phyloP scores from a whole-genome alignment of 2,888 invertebrate species.

The Phrixothrix hirtus region DNA sequence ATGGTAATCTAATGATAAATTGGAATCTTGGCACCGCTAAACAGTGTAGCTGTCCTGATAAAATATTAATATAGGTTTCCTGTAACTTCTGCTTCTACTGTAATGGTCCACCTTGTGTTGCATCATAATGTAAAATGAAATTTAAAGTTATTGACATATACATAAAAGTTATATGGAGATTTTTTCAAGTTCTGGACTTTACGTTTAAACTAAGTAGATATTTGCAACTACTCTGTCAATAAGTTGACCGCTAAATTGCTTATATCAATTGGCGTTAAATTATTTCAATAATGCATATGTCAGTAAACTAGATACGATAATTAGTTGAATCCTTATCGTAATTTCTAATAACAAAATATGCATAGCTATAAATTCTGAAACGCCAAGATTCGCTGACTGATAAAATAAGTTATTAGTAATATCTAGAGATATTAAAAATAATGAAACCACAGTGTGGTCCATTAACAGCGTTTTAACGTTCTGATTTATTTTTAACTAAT shows the following conservation, averaged over 20 bases:
- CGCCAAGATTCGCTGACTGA: constrained; percentile 22
- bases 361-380: constrained; percentile 18
- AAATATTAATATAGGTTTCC: constrained; percentile 3
- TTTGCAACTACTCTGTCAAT: neutral
- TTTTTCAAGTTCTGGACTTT: neutral
- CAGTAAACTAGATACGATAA: constrained; percentile 11
- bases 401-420: too few species aligned
- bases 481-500: too few species aligned
- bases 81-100: neutral
- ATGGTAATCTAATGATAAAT: constrained; percentile 22
- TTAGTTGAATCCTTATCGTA: constrained; percentile 17
- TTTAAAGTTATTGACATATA: constrained; percentile 18
- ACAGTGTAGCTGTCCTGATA: constrained; percentile 9
- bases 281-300: too few species aligned
- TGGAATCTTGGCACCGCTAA: constrained; percentile 17
- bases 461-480: too few species aligned
- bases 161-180: constrained; percentile 8
- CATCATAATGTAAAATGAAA: constrained; percentile 21
- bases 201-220: neutral
- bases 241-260: too few species aligned
- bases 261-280: too few species aligned
- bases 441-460: too few species aligned
- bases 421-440: too few species aligned
- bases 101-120: constrained; percentile 6
- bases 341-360: constrained; percentile 14